Evolutionary conservation across 2,888 invertebrate species (phyloP), one percentile per base, ranked within the genome.

Genomic region (Drosophila prolongata): DNA sequence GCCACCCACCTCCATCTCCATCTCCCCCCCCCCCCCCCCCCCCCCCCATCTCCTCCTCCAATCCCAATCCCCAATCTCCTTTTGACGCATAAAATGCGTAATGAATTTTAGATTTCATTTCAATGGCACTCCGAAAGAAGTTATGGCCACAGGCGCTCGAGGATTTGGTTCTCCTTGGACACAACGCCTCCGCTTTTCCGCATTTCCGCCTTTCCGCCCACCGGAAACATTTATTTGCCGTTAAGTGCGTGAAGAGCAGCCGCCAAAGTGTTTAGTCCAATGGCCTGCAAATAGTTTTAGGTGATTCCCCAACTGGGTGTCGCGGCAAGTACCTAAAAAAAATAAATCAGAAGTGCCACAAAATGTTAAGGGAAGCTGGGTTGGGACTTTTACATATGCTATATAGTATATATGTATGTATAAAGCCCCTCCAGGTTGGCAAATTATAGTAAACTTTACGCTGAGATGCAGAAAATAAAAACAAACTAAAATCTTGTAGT

Each of bases 91-190:
- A 78, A 79, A 76, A 75, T 79, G 75, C 85, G 83, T 83, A 89
- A 90, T 89, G 90, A 89, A 87, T 89, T 90, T 87, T 80, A 89
- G 80, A 90, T 89, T 89, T 87, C 76, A 77, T 80, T 83, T 77
- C 83, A 86, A 81, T 81, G 81, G 77, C 76, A 57, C 69, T 73
- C 54, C 62, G 54, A 75, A 69, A 69, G 69, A 69, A 89, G 78
- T 87, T 76, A 80, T 84, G 70, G 52, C 59, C 65, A 62, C 62
- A 75, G 66, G 68, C 66, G 54, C 54, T 66, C 46, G 34, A 47
- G 56, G 66, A 69, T 70, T 70, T 70, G 70, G 35, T 38, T 53
- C 49, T 49, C 35, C 35, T 11, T 1, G 30, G 6, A 11, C 40
- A 6, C 19, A 14, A n/a, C 30, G 10, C 34, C 38, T 42, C 35